These are phyloP conservation scores for Palythoa heliodiscus DNA, from an alignment of 92 coral and sea anemone genomes.

Conservation along the genomic window DNA sequence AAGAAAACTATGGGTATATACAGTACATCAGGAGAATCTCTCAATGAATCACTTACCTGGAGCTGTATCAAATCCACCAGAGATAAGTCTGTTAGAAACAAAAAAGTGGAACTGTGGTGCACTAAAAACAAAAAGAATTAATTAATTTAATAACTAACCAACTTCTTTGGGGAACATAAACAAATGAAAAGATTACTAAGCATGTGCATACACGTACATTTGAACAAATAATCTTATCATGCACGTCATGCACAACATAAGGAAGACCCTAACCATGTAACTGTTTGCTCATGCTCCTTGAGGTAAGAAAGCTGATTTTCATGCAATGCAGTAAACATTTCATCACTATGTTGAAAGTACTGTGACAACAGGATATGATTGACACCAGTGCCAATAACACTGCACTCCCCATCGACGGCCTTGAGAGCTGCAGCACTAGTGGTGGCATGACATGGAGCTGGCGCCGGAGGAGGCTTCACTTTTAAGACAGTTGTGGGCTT, in stretches of 20 bases:
- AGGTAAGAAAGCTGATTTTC: constrained; percentile 74
- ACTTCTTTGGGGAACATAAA: no score
- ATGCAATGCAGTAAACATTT: constrained; percentile 67
- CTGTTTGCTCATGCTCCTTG: constrained; percentile 46
- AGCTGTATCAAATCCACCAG: constrained; percentile 77
- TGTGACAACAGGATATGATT: constrained; percentile 79
- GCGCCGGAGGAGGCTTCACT: constrained; percentile 74
- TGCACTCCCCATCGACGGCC: constrained; percentile 80
- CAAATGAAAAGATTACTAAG: no score
- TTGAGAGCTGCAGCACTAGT: constrained; percentile 84
- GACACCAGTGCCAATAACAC: constrained; percentile 77
- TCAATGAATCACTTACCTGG: constrained; percentile 70
- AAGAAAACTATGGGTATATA: neutral
- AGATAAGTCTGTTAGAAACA: constrained; percentile 76
- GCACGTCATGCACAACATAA: no score
- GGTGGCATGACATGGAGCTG: constrained; percentile 79
- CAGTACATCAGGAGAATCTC: neutral
- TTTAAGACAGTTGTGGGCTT: constrained; percentile 77
- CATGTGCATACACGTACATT: no score
- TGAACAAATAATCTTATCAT: neutral
- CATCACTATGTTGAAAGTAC: constrained; percentile 81
- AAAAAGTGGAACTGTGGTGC: constrained; percentile 81
- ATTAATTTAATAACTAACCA: neutral
- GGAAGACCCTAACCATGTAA: constrained; percentile 33
- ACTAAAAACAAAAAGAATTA: constrained; percentile 35